These are phyloP conservation scores for Pseudorasbora parva DNA, from an alignment of 2,113 vertebrate genomes.

Conservation along the genomic window DNA sequence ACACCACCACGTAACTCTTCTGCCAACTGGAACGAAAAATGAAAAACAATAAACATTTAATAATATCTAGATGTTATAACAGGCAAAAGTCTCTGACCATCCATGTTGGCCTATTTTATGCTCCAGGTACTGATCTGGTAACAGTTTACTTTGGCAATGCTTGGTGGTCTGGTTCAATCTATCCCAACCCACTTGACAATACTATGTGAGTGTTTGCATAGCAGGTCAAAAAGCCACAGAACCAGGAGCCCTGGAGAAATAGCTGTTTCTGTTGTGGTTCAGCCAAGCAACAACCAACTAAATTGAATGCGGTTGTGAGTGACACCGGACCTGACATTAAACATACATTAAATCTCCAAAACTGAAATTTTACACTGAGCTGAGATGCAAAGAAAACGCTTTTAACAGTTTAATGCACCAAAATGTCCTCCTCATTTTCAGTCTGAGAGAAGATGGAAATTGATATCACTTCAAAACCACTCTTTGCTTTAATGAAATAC, in stretches of 20 bases:
- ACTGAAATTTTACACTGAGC: slow-evolving; percentile 63
- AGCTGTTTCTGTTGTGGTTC: slow-evolving; percentile 13
- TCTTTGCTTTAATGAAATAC: slow-evolving; percentile 35
- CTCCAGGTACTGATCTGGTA: not conserved
- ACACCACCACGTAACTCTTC: slow-evolving; percentile 57
- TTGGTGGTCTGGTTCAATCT: not conserved
- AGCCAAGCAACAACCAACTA: slow-evolving; percentile 17
- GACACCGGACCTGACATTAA: slow-evolving; percentile 66
- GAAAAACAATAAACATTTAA: not conserved
- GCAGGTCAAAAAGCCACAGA: slow-evolving; percentile 46
- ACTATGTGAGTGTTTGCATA: slow-evolving; percentile 19
- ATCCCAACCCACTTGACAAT: slow-evolving; percentile 19
- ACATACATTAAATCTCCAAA: slow-evolving; percentile 61
- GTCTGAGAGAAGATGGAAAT: slow-evolving; percentile 45
- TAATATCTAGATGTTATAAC: not conserved
- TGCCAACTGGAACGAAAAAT: slow-evolving; percentile 60
- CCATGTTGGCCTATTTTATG: not conserved
- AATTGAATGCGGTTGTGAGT: slow-evolving; percentile 39
- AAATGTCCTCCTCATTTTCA: slow-evolving; percentile 56
- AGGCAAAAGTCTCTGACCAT: not conserved
- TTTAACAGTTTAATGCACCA: slow-evolving; percentile 60
- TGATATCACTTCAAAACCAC: slow-evolving; percentile 46
- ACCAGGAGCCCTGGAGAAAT: slow-evolving; percentile 30
- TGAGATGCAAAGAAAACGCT: slow-evolving; percentile 51
- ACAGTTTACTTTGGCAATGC: slow-evolving; percentile 7